phyloP scores from a whole-genome alignment of 2,113 vertebrate genomes.

The Epinephelus cyanopodus region DNA sequence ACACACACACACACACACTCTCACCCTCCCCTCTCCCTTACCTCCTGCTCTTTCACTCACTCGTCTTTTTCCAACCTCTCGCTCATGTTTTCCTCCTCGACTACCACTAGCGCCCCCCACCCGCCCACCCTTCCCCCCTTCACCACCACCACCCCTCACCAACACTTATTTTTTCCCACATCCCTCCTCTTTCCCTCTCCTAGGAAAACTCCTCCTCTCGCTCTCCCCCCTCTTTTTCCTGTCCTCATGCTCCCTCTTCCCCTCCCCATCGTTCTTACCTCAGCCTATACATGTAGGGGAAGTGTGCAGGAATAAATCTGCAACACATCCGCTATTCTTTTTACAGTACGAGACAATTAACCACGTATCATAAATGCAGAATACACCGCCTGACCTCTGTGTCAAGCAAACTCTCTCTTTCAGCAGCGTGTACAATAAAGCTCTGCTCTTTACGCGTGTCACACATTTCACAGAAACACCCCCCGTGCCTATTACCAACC shows the following conservation, averaged over 20 bases:
- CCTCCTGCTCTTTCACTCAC: slow-evolving; percentile 61
- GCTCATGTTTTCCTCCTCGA: slow-evolving; percentile 71
- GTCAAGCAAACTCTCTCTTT: slow-evolving; percentile 8
- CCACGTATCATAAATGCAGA: slow-evolving; percentile 22
- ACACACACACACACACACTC: slow-evolving; percentile 5
- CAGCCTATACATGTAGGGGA: not conserved
- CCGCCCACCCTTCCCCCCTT: not conserved
- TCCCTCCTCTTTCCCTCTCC: slow-evolving; percentile 62
- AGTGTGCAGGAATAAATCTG: slow-evolving; percentile 26
- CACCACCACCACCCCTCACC: slow-evolving; percentile 16
- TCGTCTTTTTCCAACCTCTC: slow-evolving; percentile 68
- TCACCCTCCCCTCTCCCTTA: slow-evolving; percentile 46
- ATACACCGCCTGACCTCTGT: slow-evolving; percentile 2
- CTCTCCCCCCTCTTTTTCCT: slow-evolving; percentile 25
- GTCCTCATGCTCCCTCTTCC: slow-evolving; percentile 60
- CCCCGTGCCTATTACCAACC: too few relatives aligned
- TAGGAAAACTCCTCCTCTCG: slow-evolving; percentile 53
- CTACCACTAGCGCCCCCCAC: slow-evolving; percentile 40
- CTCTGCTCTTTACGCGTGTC: not conserved
- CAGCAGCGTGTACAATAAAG: not conserved
- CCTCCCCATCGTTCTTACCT: slow-evolving; percentile 31
- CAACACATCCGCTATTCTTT: not conserved
- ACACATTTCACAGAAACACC: not conserved
- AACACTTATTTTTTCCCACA: slow-evolving; percentile 69
- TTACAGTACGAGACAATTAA: slow-evolving; percentile 4